These are phyloP conservation scores for Ichneumoninae sp. DNA, from an alignment of 2,888 invertebrate genomes.

Conservation along the genomic window DNA sequence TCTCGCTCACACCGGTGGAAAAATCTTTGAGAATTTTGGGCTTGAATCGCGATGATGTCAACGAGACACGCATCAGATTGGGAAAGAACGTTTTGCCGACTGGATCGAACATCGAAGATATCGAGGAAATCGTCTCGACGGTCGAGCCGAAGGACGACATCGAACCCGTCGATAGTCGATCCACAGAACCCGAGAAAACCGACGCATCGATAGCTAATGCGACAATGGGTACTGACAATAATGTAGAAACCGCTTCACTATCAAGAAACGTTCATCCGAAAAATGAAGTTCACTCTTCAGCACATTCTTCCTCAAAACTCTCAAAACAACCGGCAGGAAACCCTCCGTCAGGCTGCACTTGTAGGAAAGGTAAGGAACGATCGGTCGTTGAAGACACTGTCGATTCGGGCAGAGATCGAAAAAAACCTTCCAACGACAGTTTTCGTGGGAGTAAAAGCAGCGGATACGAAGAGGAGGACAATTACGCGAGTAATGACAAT, in stretches of 20 bases:
- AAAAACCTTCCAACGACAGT: slow-evolving; percentile 9
- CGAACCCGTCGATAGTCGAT: not conserved
- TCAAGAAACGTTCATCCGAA: slow-evolving; percentile 2
- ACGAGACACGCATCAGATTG: slow-evolving; percentile 47
- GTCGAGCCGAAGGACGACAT: slow-evolving; percentile 9
- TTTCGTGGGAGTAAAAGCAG: not conserved
- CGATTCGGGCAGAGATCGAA: not conserved
- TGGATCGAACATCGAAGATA: slow-evolving; percentile 9
- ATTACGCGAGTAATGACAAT: not conserved
- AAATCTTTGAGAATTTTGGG: slow-evolving; percentile 74
- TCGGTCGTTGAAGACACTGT: not conserved
- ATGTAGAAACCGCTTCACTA: not conserved
- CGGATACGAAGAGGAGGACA: slow-evolving; percentile 7
- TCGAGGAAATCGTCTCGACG: slow-evolving; percentile 16
- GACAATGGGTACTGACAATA: not conserved
- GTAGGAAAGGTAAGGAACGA: slow-evolving; percentile 2
- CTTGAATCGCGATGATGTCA: slow-evolving; percentile 70
- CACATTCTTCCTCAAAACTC: not conserved
- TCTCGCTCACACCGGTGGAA: slow-evolving; percentile 68
- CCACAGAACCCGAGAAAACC: not conserved
- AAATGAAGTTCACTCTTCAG: slow-evolving; percentile 16
- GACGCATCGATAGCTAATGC: not conserved
- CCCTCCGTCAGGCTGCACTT: slow-evolving; percentile 41
- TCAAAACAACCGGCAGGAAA: slow-evolving; percentile 1
- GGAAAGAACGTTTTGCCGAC: slow-evolving; percentile 28